Base-by-base conservation (phyloP, 2,888 invertebrate species). In the Fissipunctia ypsillon region DNA sequence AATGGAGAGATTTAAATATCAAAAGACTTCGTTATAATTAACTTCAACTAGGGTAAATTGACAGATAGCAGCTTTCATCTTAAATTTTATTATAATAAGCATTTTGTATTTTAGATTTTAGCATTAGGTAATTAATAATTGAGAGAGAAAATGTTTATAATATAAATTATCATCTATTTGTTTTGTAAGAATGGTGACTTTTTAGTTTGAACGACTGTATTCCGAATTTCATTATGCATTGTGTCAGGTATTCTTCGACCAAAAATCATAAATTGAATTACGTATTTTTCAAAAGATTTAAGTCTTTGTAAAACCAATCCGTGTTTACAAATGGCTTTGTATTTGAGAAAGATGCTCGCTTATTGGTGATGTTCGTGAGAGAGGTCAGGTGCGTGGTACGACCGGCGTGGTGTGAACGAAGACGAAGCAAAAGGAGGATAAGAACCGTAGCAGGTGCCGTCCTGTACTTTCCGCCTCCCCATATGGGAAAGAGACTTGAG, bases 1-100 rank as follows among this genome's bases (percentile, higher is more conserved):
- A n/a, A n/a, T n/a, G n/a, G 43, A 28, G 35, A 52, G n/a, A 60
- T 73, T 72, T 72, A 19, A 72, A 61, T 35, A 60, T 54, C 19
- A 61, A 31, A 48, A 31, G 19, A 31, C 22, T 45, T 56, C 5
- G 14, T 48, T 19, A 14, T 45, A 12, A 43, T 22, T 25, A 31
- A 48, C 22, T 16, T 48, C 22, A n/a, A 28, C 19, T 0, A 12
- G 35, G 10, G 16, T 45, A 45, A 45, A n/a, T 25, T 48, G 14
- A 2, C 5, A 73, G n/a, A 56, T 28, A 38, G 9, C 12, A 22
- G 43, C 6, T 72, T 60, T 54, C 3, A 45, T n/a, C 19, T 28
- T 12, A 61, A 61, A 67, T 69, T 50, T n/a, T 28, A 38, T 68
- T 7, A 38, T 38, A 45, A 35, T 25, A 69, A 25, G 12, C 22